phyloP scores from a whole-genome alignment of 2,888 invertebrate species.

The Argyresthia albistria region DNA sequence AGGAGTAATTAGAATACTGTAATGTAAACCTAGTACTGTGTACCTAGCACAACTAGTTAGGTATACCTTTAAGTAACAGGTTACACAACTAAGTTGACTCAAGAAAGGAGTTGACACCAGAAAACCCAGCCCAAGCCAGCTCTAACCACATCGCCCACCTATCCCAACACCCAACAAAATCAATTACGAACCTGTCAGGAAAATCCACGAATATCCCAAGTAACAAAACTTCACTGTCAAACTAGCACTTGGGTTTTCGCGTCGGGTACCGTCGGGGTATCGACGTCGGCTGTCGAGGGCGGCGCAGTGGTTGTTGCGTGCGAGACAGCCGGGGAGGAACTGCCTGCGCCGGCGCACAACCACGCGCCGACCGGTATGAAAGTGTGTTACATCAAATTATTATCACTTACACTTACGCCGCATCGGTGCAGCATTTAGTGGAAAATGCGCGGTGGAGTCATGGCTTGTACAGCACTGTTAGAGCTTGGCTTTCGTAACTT shows the following conservation, averaged over 20 bases:
- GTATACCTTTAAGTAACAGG: background rate
- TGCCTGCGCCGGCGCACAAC: conserved; percentile 22
- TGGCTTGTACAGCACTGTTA: no score
- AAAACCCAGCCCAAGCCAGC: background rate
- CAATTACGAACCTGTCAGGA: conserved; percentile 1
- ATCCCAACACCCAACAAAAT: background rate
- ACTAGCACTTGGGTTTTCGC: no score
- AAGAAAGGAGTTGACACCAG: background rate
- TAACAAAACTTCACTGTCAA: background rate
- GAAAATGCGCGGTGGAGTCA: no score
- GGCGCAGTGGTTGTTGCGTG: no score
- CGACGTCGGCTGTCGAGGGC: no score
- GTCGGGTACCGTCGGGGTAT: no score
- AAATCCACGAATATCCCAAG: background rate
- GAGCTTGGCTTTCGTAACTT: no score
- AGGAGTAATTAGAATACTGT: no score
- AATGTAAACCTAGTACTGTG: no score
- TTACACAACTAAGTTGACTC: background rate
- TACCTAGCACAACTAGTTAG: no score
- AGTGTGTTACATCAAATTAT: conserved; percentile 55
- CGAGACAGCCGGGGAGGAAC: conserved; percentile 38
- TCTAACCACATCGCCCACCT: background rate
- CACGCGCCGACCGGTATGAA: conserved; percentile 34
- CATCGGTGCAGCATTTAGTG: background rate
- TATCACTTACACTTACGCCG: conserved; percentile 36